phyloP scores from a whole-genome alignment of 2,113 vertebrate genomes.

The Fulmarus glacialis region DNA sequence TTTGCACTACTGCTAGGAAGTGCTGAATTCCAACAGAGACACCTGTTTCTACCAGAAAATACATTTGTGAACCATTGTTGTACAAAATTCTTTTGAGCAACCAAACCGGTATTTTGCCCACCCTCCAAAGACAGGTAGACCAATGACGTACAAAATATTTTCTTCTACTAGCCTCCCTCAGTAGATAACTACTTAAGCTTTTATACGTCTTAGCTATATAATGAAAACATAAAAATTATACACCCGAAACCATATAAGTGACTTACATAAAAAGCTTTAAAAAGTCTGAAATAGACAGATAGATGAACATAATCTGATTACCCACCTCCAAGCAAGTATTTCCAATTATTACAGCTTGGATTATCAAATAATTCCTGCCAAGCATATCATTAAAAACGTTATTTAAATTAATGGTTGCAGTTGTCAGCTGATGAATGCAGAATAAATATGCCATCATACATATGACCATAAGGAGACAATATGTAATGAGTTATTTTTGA shows the following conservation, averaged over 20 bases:
- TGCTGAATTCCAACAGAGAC: background rate
- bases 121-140: background rate
- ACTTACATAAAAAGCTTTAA: background rate
- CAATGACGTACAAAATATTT: background rate
- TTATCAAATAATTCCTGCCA: conserved; percentile 7
- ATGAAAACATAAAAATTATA: background rate
- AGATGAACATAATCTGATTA: conserved; percentile 5
- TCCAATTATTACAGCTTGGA: background rate
- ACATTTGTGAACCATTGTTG: background rate
- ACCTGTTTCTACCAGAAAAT: background rate
- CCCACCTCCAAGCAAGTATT: background rate
- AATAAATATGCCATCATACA: background rate
- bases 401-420: background rate
- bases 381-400: background rate
- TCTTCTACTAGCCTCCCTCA: background rate
- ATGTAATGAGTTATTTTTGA: background rate
- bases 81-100: background rate
- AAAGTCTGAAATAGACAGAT: background rate
- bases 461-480: background rate
- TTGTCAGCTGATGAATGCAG: background rate
- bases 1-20: background rate
- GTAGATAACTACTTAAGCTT: background rate
- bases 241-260: background rate
- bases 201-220: background rate
- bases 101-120: background rate